These are phyloP conservation scores for Capromys pilorides DNA, from an alignment of 2,797 vertebrate genomes.

Conservation along the genomic window DNA sequence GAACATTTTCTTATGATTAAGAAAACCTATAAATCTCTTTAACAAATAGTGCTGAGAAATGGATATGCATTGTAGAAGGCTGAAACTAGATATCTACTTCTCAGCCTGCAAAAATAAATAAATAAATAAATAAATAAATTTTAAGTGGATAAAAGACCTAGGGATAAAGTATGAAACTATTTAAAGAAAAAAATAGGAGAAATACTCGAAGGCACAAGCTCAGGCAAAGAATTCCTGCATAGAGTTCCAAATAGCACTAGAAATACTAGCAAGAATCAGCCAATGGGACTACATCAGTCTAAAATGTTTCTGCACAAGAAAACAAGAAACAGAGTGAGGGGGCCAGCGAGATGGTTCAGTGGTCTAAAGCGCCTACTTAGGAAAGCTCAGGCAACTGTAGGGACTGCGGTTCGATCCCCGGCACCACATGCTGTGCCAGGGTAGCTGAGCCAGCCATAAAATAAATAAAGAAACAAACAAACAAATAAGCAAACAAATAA, in stretches of 20 bases:
- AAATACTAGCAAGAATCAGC: background rate
- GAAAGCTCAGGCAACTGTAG: too few species aligned
- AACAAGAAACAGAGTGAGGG: background rate
- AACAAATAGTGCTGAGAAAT: background rate
- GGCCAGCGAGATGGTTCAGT: too few species aligned
- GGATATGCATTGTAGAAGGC: background rate
- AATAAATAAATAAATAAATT: background rate
- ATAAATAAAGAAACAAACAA: too few species aligned
- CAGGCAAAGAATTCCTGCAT: background rate
- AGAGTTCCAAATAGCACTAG: background rate
- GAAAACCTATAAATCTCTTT: too few species aligned
- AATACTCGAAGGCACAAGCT: background rate
- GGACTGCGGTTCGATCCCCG: too few species aligned
- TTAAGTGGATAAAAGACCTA: background rate
- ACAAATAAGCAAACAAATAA: too few species aligned
- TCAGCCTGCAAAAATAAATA: background rate
- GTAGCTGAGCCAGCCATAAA: too few species aligned
- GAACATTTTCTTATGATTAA: background rate
- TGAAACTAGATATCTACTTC: background rate
- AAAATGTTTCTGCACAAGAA: background rate
- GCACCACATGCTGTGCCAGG: too few species aligned
- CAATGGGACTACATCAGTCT: background rate
- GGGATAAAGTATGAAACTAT: background rate
- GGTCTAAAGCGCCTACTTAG: too few species aligned
- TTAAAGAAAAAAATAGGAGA: background rate